Base-by-base conservation (phyloP, 2,888 invertebrate species). In the Phyto melanocephala region DNA sequence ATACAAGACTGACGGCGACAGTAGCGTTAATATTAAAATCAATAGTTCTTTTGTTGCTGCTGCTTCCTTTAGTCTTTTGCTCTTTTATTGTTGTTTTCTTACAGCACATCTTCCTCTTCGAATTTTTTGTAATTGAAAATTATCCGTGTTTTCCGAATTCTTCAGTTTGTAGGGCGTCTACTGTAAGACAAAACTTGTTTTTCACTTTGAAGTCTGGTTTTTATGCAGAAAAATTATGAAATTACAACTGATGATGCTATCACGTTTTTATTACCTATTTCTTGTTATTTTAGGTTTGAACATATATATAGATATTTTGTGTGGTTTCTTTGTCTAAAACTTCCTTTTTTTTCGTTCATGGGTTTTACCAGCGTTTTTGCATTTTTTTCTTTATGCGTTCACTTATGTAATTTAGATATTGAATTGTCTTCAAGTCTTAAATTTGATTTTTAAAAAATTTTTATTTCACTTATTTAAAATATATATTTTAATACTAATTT, bases 381-480 rank as follows among this genome's bases (percentile, higher is more conserved):
- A 80, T 77, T 15, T 54, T 60, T 70, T 75, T 62, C 47, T 79
- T 13, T 35, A 56, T 28, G 28, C 6, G 6, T 71, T 54, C 45
- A 35, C 80, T 83, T 83, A 83, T 83, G 72, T 80, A 83, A 83
- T 74, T 80, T 68, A 11, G 20, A 81, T n/a, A n/a, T n/a, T n/a
- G n/a, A n/a, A n/a, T n/a, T n/a, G n/a, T n/a, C n/a, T n/a, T n/a
- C n/a, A n/a, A n/a, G n/a, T n/a, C n/a, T n/a, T n/a, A n/a, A n/a
- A n/a, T n/a, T n/a, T n/a, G n/a, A n/a, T n/a, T n/a, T n/a, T n/a
- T n/a, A 22, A 56, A 56, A 62, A 13, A 37, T 71, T 40, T 42
- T 8, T 47, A 76, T 15, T 20, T 11, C 52, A 40, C 28, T 54
- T 47, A 5, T 28, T 50, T 13, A 76, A 13, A 17, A 6, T 1